phyloP scores from a whole-genome alignment of 2,888 invertebrate species.

The Ophonus ardosiacus region DNA sequence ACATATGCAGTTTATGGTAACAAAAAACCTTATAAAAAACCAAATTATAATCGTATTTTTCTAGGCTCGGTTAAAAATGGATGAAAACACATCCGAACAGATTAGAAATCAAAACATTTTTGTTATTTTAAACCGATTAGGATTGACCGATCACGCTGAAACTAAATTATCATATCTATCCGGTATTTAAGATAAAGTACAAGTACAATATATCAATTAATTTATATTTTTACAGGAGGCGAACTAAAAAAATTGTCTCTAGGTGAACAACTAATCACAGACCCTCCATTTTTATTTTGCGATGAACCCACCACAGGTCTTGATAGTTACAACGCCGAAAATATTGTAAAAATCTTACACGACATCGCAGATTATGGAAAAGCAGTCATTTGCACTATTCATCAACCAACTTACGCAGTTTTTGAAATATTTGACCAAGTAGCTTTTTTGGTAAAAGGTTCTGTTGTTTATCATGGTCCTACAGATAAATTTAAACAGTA shows the following conservation, averaged over 20 bases:
- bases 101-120: conserved; percentile 77
- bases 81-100: conserved; percentile 73
- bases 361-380: conserved; percentile 83
- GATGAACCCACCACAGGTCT: conserved; percentile 96
- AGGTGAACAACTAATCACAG: conserved; percentile 91
- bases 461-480: conserved; percentile 88
- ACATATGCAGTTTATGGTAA: conserved; percentile 91
- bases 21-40: background rate
- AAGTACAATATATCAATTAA: background rate
- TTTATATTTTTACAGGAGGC: conserved; percentile 89
- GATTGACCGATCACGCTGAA: conserved; percentile 83
- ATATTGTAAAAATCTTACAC: conserved; percentile 85
- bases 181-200: conserved; percentile 75
- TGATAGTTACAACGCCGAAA: conserved; percentile 92
- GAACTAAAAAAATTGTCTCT: conserved; percentile 91
- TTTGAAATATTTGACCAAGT: conserved; percentile 90
- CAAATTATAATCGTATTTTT: conserved; percentile 65
- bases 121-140: conserved; percentile 78
- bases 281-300: conserved; percentile 93
- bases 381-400: conserved; percentile 91
- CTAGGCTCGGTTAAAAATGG: conserved; percentile 88
- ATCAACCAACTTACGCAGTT: conserved; percentile 93
- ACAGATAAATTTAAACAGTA: conserved; percentile 81
- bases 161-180: conserved; percentile 88
- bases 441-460: conserved; percentile 86